These are phyloP conservation scores for Phainopepla nitens DNA, from an alignment of 2,113 vertebrate genomes.

Conservation along the genomic window DNA sequence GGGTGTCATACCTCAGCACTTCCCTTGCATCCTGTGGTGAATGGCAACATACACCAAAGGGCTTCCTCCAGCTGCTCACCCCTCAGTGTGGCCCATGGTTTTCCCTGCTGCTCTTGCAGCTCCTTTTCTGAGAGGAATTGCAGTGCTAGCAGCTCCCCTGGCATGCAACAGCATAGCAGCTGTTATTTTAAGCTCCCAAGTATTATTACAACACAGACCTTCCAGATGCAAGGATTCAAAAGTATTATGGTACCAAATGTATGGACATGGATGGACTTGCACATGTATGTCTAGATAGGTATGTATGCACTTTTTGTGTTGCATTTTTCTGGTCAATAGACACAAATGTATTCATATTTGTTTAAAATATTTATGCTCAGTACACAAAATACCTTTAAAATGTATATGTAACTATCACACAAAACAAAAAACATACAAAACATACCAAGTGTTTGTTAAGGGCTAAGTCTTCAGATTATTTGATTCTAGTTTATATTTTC, in stretches of 20 bases:
- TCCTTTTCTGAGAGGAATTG: background rate
- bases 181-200: background rate
- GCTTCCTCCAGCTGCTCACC: background rate
- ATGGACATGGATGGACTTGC: too few relatives aligned
- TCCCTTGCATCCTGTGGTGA: background rate
- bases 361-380: background rate
- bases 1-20: background rate
- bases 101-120: background rate
- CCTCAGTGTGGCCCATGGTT: accelerated
- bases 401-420: background rate
- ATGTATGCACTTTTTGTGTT: background rate
- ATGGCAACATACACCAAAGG: accelerated
- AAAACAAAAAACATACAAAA: background rate
- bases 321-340: background rate
- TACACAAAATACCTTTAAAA: background rate
- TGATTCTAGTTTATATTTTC: background rate
- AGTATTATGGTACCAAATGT: background rate
- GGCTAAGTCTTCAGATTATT: background rate
- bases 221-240: background rate
- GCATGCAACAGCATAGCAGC: background rate
- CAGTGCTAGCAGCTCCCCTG: background rate
- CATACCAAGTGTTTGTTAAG: background rate
- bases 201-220: background rate
- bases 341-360: background rate
- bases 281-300: background rate